Evolutionary conservation across 2,113 vertebrate species (phyloP).

Genomic region (Coptodon rendalli): DNA sequence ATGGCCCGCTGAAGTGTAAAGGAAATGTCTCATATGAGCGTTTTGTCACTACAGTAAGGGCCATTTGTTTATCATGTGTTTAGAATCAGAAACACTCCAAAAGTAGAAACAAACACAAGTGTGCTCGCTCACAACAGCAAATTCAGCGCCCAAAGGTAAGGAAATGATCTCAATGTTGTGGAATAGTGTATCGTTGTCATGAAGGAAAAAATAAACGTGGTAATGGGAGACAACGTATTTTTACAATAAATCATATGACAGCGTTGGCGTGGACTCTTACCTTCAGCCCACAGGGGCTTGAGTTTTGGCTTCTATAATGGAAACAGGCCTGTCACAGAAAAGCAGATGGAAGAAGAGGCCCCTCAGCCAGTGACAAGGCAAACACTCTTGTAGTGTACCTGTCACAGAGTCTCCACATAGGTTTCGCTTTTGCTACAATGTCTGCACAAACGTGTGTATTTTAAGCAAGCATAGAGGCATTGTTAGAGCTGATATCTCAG

Average conservation of each 20-base stretch:
- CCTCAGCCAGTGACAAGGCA: constrained; percentile 46
- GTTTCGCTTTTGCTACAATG: constrained; percentile 40
- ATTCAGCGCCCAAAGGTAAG: constrained; percentile 42
- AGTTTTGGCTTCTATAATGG: constrained; percentile 48
- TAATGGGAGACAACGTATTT: background rate
- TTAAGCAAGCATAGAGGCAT: constrained; percentile 56
- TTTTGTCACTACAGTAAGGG: background rate
- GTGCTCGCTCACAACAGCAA: background rate
- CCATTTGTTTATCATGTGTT: background rate
- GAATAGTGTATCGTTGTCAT: background rate
- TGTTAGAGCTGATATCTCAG: constrained; percentile 70
- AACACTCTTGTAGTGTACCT: constrained; percentile 37
- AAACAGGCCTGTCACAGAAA: constrained; percentile 44
- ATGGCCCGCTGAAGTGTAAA: constrained; percentile 25
- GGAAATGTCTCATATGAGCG: background rate
- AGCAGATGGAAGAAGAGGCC: constrained; percentile 44
- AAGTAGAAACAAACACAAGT: background rate
- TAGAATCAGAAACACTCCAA: background rate
- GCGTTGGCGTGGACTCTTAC: constrained; percentile 29
- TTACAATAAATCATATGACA: constrained; percentile 29
- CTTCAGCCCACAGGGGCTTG: constrained; percentile 35
- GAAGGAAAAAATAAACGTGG: background rate
- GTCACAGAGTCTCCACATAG: background rate
- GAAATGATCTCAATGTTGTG: constrained; percentile 22
- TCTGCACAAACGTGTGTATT: constrained; percentile 56